Evolutionary conservation across 2,888 invertebrate genomes (phyloP).

Genomic region (Callyntrura sp.): DNA sequence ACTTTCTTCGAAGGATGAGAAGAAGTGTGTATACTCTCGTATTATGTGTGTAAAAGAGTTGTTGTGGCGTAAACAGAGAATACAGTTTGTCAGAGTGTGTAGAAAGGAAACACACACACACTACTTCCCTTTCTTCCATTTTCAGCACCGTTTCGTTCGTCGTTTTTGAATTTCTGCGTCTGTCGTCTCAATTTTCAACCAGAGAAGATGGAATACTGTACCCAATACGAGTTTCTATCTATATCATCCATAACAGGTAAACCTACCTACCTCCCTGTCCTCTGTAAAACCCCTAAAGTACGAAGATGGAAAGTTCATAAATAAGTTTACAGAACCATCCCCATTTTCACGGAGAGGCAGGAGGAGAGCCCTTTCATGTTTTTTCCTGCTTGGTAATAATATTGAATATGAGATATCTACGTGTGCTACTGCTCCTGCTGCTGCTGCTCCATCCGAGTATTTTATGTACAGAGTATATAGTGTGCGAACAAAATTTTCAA

Average conservation of each 20-base stretch:
- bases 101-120: neutral
- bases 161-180: constrained; percentile 30
- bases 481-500: neutral
- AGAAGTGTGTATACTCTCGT: neutral
- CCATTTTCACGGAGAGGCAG: constrained; percentile 1
- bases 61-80: constrained; percentile 20
- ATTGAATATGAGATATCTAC: constrained; percentile 6
- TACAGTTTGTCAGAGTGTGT: neutral
- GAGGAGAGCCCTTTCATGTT: constrained; percentile 30
- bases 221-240: neutral
- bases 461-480: too few species aligned
- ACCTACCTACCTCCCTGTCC: neutral
- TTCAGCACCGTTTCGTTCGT: neutral
- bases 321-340: constrained; percentile 18
- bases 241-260: neutral
- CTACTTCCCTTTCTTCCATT: constrained; percentile 3
- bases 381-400: neutral
- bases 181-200: constrained; percentile 45
- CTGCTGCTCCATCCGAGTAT: too few species aligned
- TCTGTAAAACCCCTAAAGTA: neutral
- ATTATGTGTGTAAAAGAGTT: neutral
- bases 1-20: neutral
- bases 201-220: constrained; percentile 37
- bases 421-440: neutral
- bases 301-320: constrained; percentile 20